These are phyloP conservation scores for Nothocercus julius DNA, from an alignment of 2,113 vertebrate genomes.

Conservation along the genomic window DNA sequence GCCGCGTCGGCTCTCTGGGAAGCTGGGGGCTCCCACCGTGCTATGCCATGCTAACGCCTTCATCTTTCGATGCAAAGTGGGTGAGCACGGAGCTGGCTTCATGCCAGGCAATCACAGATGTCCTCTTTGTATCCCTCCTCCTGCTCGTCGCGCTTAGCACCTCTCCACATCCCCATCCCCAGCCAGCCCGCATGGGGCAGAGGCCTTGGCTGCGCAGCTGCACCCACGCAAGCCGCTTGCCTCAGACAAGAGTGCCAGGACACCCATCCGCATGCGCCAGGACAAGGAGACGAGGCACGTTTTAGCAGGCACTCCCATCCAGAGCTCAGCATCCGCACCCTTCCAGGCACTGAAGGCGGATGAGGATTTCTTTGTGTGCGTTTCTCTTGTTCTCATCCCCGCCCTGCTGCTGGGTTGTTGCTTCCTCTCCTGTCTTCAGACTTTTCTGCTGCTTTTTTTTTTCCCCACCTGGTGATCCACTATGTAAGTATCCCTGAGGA, in stretches of 20 bases:
- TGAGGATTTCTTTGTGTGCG: neutral
- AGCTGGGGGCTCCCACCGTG: neutral
- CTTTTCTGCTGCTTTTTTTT: neutral
- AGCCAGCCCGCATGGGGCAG: neutral
- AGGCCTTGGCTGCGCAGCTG: accelerated
- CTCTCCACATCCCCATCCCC: neutral
- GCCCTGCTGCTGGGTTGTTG: neutral
- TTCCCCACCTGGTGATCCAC: neutral
- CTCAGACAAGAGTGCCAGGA: neutral
- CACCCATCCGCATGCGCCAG: neutral
- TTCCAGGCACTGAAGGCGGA: neutral
- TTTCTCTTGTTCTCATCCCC: neutral
- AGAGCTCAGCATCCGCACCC: neutral
- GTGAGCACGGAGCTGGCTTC: neutral
- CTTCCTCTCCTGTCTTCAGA: neutral
- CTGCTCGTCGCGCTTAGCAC: accelerated
- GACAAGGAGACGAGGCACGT: neutral
- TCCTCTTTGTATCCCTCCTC: neutral
- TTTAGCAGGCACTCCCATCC: neutral
- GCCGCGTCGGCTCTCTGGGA: neutral
- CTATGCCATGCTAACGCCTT: neutral
- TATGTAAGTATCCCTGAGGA: neutral
- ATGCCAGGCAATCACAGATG: neutral
- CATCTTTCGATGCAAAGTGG: accelerated
- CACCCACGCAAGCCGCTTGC: accelerated